Evolutionary conservation across 2,797 vertebrate genomes (phyloP).

Genomic region (Myoxocephalus aenaeus): DNA sequence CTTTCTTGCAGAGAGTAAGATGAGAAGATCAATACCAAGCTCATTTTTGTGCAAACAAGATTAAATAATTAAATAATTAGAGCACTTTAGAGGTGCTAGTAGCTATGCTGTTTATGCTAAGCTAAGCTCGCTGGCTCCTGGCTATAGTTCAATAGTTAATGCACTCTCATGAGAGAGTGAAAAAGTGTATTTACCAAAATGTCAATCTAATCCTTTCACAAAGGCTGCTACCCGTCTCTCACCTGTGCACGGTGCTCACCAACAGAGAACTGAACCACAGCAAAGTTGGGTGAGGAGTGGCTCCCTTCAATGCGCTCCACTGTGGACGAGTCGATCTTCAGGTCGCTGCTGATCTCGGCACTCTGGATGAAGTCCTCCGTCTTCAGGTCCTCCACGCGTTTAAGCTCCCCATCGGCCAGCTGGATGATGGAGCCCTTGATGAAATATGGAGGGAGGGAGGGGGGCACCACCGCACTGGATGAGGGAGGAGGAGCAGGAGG

Average conservation of each 20-base stretch:
- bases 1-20: background rate
- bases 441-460: conserved; percentile 95
- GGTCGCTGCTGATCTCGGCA: conserved; percentile 95
- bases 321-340: conserved; percentile 98
- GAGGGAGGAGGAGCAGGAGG: conserved; percentile 82
- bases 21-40: background rate
- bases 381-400: conserved; percentile 97
- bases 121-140: background rate
- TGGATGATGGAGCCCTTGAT: conserved; percentile 99
- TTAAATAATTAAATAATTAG: background rate
- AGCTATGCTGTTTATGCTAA: background rate
- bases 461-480: conserved; percentile 77
- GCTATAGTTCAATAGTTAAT: background rate
- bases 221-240: conserved; percentile 46
- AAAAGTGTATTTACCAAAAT: background rate
- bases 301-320: conserved; percentile 96
- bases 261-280: conserved; percentile 96
- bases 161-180: background rate
- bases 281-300: conserved; percentile 88
- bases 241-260: conserved; percentile 98
- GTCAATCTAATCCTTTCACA: background rate
- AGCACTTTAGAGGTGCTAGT: background rate
- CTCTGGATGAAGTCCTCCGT: conserved; percentile 99
- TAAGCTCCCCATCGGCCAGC: conserved; percentile 97
- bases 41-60: background rate